These are phyloP conservation scores for Misgurnus anguillicaudatus DNA, from an alignment of 2,113 vertebrate genomes.

Conservation along the genomic window DNA sequence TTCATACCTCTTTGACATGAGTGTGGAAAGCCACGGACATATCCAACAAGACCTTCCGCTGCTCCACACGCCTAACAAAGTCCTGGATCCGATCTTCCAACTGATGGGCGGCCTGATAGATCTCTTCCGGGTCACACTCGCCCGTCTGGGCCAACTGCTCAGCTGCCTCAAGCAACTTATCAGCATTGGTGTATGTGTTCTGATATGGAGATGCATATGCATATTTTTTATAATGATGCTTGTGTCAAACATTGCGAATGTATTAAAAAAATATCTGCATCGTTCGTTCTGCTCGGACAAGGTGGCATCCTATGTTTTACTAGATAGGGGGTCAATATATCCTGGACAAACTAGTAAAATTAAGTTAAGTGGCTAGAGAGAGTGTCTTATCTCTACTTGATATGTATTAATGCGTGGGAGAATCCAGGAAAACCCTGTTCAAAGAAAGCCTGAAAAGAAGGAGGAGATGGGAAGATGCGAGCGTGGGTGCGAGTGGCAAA, in stretches of 20 bases:
- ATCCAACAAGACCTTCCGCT: conserved; percentile 95
- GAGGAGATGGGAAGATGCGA: background rate
- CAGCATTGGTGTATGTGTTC: conserved; percentile 98
- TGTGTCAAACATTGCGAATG: background rate
- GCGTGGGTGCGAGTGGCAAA: conserved; percentile 56
- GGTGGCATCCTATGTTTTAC: too few relatives aligned
- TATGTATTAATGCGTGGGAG: background rate
- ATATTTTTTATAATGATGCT: background rate
- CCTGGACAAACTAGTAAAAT: too few relatives aligned
- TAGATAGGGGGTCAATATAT: too few relatives aligned
- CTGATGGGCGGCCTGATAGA: conserved; percentile 98
- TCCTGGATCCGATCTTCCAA: conserved; percentile 97
- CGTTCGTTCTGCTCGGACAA: too few relatives aligned
- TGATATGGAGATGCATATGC: conserved; percentile 55
- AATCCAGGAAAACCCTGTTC: background rate
- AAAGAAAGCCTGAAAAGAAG: background rate
- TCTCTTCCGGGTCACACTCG: conserved; percentile 98
- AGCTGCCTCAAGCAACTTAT: conserved; percentile 95
- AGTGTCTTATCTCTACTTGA: background rate
- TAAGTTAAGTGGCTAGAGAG: too few relatives aligned
- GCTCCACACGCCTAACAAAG: conserved; percentile 95
- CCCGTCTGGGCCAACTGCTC: conserved; percentile 98
- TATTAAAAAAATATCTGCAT: too few relatives aligned
- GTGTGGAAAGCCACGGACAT: conserved; percentile 99
- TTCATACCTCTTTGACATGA: conserved; percentile 93